A percentile compares a stretch with the other conserved stretches of the same genome.
Evolutionary conservation across 2,797 vertebrate species (phyloP).

Genomic region (Pyrocephalus nanus): DNA sequence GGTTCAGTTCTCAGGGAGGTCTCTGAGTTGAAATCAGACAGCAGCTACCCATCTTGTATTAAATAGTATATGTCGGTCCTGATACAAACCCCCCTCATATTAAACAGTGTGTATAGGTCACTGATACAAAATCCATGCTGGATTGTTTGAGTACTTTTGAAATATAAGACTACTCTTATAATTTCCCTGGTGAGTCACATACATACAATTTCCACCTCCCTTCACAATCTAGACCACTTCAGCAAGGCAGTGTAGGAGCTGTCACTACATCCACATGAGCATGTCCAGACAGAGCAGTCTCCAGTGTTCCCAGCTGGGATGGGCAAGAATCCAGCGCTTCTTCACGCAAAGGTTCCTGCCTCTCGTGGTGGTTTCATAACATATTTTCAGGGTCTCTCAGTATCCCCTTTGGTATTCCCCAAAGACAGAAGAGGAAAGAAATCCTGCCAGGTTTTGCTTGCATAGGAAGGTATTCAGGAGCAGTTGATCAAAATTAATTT

Average conservation of each 20-base stretch:
- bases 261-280: neutral
- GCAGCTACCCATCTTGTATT: neutral
- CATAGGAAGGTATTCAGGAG: neutral
- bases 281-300: fast-evolving
- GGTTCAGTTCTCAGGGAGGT: neutral
- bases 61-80: neutral
- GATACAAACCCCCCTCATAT: neutral
- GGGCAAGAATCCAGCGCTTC: neutral
- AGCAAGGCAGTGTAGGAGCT: neutral
- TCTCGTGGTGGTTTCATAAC: neutral
- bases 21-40: neutral
- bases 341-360: fast-evolving
- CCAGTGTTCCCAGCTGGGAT: fast-evolving
- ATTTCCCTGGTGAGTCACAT: neutral
- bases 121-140: neutral
- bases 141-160: neutral
- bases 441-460: neutral
- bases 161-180: neutral
- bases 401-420: neutral
- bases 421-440: neutral
- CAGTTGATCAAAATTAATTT: neutral
- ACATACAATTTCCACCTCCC: neutral
- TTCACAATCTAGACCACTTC: neutral
- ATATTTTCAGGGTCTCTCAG: neutral
- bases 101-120: neutral